phyloP scores from a whole-genome alignment of 2,888 invertebrate species.

The Phytoseiulus persimilis region DNA sequence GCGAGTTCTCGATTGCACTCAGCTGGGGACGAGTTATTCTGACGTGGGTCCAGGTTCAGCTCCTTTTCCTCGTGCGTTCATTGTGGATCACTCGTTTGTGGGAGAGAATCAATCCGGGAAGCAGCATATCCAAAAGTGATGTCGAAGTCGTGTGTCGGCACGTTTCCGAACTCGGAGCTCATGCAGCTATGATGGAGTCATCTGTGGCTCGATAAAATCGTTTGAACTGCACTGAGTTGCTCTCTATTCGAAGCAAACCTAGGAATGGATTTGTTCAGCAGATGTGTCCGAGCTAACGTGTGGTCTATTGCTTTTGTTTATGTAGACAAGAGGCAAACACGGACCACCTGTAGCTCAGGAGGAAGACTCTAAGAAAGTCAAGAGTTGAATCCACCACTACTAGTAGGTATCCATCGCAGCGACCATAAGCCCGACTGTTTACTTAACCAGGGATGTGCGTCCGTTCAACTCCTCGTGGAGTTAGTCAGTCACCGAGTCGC shows the following conservation, averaged over 20 bases:
- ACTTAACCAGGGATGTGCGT: not conserved
- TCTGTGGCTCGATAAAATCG: no score
- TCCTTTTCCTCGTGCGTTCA: no score
- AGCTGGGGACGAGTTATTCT: not conserved
- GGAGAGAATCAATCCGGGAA: no score
- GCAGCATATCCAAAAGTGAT: no score
- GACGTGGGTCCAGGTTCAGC: no score
- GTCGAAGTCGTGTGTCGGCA: no score
- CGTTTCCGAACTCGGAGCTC: no score
- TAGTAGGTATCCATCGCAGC: not conserved
- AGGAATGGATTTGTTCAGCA: not conserved
- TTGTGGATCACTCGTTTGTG: no score
- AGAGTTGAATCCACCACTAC: not conserved
- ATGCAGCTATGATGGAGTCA: no score
- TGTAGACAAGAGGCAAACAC: not conserved
- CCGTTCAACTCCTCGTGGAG: not conserved
- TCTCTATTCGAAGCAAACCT: not conserved
- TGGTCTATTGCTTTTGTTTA: not conserved
- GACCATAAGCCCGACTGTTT: not conserved
- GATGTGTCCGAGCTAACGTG: not conserved
- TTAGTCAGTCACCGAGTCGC: not conserved
- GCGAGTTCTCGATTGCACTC: not conserved
- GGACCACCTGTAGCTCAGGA: not conserved
- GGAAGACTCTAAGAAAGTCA: not conserved
- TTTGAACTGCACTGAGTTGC: not conserved